Base-by-base conservation (phyloP, 2,888 invertebrate species). In the Metalampra italica region DNA sequence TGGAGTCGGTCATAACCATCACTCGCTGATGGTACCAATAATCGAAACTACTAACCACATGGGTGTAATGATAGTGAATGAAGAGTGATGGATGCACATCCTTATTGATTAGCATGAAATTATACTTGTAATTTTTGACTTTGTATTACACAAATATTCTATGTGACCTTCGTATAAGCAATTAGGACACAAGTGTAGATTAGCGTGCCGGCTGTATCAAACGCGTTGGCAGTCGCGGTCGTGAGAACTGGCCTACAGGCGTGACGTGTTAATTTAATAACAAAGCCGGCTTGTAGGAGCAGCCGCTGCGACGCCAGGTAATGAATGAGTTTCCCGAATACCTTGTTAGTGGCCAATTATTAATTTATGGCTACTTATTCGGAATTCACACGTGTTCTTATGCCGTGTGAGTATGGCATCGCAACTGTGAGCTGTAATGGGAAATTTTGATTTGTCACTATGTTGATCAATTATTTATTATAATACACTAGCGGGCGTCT, bases 181-280 rank as follows among this genome's bases (percentile, higher is more conserved):
- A 22, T 22, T 22, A 22, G 22, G 2, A 22, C 22, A 22, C 22
- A 22, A 22, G 22, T 22, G 22, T 22, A 22, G 22, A 22, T 22
- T 22, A 22, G 3, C 22, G 22, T 7, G 39, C 7, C 29, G 29
- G 9, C 41, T 41, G 41, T 41, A 41, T 29, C 3, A n/a, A n/a
- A 22, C 9, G 14, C n/a, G 14, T n/a, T 29, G 14, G 53, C 36
- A 53, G 39, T 41, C 22, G 46, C 38, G 45, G 55, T 56, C 71
- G 71, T 74, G 75, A 61, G 78, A 76, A 73, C 53, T 41, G 45
- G 49, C 43, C 52, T 52, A 48, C 49, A 54, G 55, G 56, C 55
- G 54, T 58, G 59, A 71, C 55, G 71, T 73, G 82, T 58, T 84
- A 84, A 84, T 80, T 79, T 64, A 56, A 62, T 63, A 82, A 85